Evolutionary conservation across 2,888 invertebrate species (phyloP).

Genomic region (Tetanocera ferruginea): DNA sequence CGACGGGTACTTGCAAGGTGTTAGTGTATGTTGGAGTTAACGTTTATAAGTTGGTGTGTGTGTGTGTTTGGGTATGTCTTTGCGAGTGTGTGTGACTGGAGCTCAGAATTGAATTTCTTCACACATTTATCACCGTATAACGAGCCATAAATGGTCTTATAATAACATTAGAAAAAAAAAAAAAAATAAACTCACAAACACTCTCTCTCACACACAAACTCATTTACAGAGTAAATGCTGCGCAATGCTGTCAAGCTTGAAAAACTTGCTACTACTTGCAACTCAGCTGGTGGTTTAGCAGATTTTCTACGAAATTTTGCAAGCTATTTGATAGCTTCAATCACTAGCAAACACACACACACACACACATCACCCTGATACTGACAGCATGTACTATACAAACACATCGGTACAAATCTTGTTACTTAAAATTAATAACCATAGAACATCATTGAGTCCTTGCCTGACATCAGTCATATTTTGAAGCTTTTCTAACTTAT

Average conservation of each 20-base stretch:
- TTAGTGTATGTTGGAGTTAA: background rate
- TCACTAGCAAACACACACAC: background rate
- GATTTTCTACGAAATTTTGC: background rate
- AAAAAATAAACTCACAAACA: background rate
- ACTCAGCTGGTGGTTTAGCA: background rate
- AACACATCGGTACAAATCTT: background rate
- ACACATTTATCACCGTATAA: constrained; percentile 37
- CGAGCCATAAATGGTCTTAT: constrained; percentile 43
- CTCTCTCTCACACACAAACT: background rate
- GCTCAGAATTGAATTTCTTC: constrained; percentile 36
- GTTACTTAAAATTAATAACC: background rate
- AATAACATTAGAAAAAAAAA: constrained; percentile 41
- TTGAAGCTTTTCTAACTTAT: background rate
- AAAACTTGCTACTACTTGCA: background rate
- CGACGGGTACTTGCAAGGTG: background rate
- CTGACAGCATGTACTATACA: background rate
- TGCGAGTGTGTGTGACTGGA: constrained; percentile 6
- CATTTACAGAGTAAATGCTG: background rate
- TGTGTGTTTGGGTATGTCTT: constrained; percentile 20
- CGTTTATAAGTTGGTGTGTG: background rate
- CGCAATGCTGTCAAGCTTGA: background rate
- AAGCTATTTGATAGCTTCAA: constrained; percentile 6
- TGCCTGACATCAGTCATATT: background rate
- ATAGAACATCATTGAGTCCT: background rate
- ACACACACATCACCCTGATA: background rate